phyloP scores from a whole-genome alignment of 2,888 invertebrate species.

The Cephus spinipes region DNA sequence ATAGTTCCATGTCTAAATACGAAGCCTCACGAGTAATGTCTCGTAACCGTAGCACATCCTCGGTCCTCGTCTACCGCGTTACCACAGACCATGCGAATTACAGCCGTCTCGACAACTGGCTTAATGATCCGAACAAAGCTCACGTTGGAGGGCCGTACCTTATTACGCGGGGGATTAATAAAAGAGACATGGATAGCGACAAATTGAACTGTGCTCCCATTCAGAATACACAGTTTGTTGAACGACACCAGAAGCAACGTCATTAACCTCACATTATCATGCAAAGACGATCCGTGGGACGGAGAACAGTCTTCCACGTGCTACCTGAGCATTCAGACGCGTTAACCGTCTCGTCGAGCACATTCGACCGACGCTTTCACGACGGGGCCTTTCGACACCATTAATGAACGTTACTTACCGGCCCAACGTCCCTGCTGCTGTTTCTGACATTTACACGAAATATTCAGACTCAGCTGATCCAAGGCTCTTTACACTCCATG shows the following conservation, averaged over 20 bases:
- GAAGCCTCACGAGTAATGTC: background rate
- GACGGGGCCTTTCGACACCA: background rate
- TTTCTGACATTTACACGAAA: background rate
- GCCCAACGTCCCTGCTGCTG: background rate
- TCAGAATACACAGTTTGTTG: background rate
- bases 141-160: background rate
- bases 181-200: background rate
- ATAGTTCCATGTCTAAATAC: background rate
- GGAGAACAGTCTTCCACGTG: background rate
- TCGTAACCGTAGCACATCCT: background rate
- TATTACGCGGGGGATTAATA: background rate
- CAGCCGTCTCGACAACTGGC: background rate
- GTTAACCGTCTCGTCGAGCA: background rate
- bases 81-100: background rate
- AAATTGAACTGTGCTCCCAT: background rate
- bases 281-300: background rate
- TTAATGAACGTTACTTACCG: background rate
- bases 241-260: background rate
- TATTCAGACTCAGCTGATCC: background rate
- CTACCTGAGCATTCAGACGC: background rate
- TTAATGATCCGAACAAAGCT: too few species aligned
- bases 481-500: background rate
- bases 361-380: background rate
- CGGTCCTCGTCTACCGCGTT: background rate
- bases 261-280: background rate